These are phyloP conservation scores for Clanis bilineata DNA, from an alignment of 2,888 invertebrate species.

Conservation along the genomic window DNA sequence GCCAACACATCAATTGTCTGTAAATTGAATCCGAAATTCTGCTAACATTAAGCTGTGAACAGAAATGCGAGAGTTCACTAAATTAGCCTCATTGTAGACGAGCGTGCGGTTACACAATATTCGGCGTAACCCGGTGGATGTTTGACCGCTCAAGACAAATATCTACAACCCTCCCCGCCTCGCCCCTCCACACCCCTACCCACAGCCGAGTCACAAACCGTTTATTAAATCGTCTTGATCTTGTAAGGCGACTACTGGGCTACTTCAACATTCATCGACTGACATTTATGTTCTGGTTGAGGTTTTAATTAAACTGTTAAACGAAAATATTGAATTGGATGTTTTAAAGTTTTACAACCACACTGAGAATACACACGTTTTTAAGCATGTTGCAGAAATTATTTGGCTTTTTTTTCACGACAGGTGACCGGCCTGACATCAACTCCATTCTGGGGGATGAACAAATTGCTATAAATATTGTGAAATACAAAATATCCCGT, in stretches of 20 bases:
- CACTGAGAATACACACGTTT: too few species aligned
- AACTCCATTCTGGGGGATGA: too few species aligned
- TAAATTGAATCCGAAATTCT: neutral
- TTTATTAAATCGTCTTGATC: slow-evolving; percentile 2
- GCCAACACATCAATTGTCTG: too few species aligned
- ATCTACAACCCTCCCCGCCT: neutral
- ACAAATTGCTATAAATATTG: too few species aligned
- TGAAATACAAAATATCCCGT: too few species aligned
- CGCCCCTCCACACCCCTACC: neutral
- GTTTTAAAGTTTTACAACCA: too few species aligned
- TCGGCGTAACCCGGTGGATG: neutral
- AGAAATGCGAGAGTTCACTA: neutral
- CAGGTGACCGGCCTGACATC: too few species aligned
- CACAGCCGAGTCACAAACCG: neutral
- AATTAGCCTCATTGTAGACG: neutral
- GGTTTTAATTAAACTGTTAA: too few species aligned
- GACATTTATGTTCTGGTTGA: too few species aligned
- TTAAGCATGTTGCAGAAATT: too few species aligned
- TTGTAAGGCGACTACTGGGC: neutral
- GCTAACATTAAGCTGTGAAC: neutral
- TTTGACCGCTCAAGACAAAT: slow-evolving; percentile 8
- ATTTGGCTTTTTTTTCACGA: too few species aligned
- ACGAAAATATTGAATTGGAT: too few species aligned
- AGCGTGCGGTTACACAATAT: slow-evolving; percentile 5
- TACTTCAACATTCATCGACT: neutral